phyloP scores from a whole-genome alignment of 2,888 invertebrate species.

The Drosophila hamatofila region DNA sequence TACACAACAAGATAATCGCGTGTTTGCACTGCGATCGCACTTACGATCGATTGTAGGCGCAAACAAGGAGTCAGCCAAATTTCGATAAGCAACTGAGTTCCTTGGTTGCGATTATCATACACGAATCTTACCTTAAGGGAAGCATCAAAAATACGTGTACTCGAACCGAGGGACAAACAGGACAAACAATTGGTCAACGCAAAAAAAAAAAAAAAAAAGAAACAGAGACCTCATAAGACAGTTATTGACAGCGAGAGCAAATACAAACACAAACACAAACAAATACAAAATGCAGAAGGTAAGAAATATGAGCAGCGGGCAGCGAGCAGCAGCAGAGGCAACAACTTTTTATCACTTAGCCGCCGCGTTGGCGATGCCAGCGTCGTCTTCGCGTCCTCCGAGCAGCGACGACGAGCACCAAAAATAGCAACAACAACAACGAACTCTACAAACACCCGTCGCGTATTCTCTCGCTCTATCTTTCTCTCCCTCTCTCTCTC shows the following conservation, averaged over 20 bases:
- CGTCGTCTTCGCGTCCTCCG: slow-evolving; percentile 55
- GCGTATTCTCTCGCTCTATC: background rate
- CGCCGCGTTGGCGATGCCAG: slow-evolving; percentile 69
- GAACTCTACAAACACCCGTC: slow-evolving; percentile 10
- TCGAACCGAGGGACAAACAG: slow-evolving; percentile 28
- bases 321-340: slow-evolving; percentile 1
- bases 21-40: slow-evolving; percentile 35
- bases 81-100: slow-evolving; percentile 51
- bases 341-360: slow-evolving; percentile 70
- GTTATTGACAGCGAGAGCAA: slow-evolving; percentile 41
- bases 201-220: slow-evolving; percentile 17
- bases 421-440: slow-evolving; percentile 3
- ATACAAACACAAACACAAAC: slow-evolving; percentile 4
- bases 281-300: slow-evolving; percentile 14
- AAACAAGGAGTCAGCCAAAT: slow-evolving; percentile 47
- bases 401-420: slow-evolving; percentile 40
- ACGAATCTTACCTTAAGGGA: slow-evolving; percentile 34
- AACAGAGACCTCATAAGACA: slow-evolving; percentile 38
- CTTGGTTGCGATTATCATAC: slow-evolving; percentile 33
- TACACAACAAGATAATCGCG: slow-evolving; percentile 11
- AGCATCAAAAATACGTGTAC: slow-evolving; percentile 2
- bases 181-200: slow-evolving; percentile 47
- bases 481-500: slow-evolving; percentile 22
- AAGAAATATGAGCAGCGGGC: slow-evolving; percentile 13
- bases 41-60: slow-evolving; percentile 57